These are phyloP conservation scores for Drosophila ustulata DNA, from an alignment of 2,888 invertebrate species.

Conservation along the genomic window DNA sequence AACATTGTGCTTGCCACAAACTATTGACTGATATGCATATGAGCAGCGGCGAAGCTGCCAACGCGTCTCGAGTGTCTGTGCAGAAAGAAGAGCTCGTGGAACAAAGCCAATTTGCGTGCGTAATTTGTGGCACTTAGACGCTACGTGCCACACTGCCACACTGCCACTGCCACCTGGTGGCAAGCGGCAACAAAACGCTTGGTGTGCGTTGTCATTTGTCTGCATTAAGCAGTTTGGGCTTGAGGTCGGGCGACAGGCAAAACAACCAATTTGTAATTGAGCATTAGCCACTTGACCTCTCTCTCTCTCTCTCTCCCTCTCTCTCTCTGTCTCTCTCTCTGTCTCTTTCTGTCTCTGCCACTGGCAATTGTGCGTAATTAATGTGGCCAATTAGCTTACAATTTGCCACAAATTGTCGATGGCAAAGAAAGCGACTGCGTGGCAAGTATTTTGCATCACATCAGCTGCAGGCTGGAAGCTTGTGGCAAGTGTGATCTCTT, in stretches of 20 bases:
- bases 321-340: neutral
- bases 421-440: slow-evolving; percentile 4
- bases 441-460: slow-evolving; percentile 11
- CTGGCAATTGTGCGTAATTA: slow-evolving; percentile 67
- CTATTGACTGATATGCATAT: slow-evolving; percentile 64
- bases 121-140: slow-evolving; percentile 77
- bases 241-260: slow-evolving; percentile 2
- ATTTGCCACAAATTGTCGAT: slow-evolving; percentile 41
- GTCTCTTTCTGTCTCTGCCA: neutral
- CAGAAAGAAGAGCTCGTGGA: slow-evolving; percentile 16
- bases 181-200: slow-evolving; percentile 41
- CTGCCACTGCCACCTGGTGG: slow-evolving; percentile 42
- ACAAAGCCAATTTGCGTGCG: slow-evolving; percentile 81
- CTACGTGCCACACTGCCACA: slow-evolving; percentile 62
- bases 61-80: neutral
- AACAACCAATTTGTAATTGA: slow-evolving; percentile 70
- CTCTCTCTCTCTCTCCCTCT: neutral
- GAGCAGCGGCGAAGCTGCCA: slow-evolving; percentile 1
- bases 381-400: slow-evolving; percentile 67
- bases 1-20: slow-evolving; percentile 23
- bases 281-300: slow-evolving; percentile 56
- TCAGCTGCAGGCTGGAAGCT: neutral
- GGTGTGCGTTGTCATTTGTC: slow-evolving; percentile 69
- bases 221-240: slow-evolving; percentile 60
- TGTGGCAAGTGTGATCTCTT: neutral